These are phyloP conservation scores for Hyperopisus bebe DNA, from an alignment of 2,113 vertebrate genomes.

Conservation along the genomic window DNA sequence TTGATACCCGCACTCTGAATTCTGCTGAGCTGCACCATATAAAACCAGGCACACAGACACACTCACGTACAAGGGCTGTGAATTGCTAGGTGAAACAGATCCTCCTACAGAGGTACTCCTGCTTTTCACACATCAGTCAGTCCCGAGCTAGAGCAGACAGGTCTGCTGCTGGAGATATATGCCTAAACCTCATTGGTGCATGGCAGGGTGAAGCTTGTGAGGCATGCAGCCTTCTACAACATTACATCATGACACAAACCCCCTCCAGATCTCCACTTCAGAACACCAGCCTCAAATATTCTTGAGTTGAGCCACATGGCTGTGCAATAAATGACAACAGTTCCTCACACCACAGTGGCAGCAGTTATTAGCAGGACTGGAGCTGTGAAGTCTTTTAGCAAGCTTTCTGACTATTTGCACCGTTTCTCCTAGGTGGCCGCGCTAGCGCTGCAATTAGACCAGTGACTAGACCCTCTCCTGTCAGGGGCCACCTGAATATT, in stretches of 20 bases:
- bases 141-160: not conserved
- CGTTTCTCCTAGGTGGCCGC: not conserved
- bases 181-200: not conserved
- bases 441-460: not conserved
- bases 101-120: not conserved
- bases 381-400: not conserved
- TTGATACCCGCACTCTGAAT: not conserved
- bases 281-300: not conserved
- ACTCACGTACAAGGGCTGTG: not conserved
- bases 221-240: not conserved
- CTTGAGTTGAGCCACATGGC: not conserved
- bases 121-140: not conserved
- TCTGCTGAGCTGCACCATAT: not conserved
- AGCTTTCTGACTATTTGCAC: not conserved
- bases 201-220: not conserved
- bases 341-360: not conserved
- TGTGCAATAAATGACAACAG: not conserved
- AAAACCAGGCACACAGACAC: not conserved
- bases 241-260: not conserved
- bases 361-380: slow-evolving; percentile 1
- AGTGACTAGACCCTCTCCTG: not conserved
- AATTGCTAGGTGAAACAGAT: not conserved
- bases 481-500: slow-evolving; percentile 12
- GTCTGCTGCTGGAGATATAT: not conserved
- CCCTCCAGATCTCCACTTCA: not conserved